Evolutionary conservation across 2,888 invertebrate species (phyloP).

Genomic region (Oxycera nigricornis): DNA sequence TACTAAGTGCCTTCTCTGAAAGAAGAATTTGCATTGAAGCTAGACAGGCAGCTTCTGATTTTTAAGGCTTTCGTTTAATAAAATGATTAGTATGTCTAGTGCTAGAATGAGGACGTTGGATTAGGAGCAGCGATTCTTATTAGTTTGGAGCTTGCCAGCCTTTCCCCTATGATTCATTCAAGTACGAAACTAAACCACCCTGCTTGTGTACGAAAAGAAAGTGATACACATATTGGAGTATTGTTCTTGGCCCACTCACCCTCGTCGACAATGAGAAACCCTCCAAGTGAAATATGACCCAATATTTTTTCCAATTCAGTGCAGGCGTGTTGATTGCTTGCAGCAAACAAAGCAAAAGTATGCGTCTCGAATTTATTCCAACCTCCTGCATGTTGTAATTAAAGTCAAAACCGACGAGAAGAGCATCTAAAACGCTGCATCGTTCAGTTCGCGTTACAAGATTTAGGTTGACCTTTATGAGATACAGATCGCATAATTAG

Average conservation of each 20-base stretch:
- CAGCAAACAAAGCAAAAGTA: constrained; percentile 13
- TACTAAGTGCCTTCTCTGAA: neutral
- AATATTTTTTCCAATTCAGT: constrained; percentile 46
- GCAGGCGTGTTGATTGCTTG: constrained; percentile 35
- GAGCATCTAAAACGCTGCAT: neutral
- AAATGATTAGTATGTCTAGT: neutral
- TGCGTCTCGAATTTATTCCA: constrained; percentile 23
- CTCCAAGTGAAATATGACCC: constrained; percentile 60
- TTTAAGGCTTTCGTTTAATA: neutral
- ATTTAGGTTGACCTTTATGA: constrained; percentile 25
- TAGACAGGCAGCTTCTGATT: neutral
- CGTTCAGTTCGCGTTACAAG: constrained; percentile 13
- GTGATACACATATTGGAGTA: constrained; percentile 14
- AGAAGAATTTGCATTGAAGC: neutral
- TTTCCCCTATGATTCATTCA: neutral
- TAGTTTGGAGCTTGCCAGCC: too few relatives aligned
- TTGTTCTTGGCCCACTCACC: constrained; percentile 35
- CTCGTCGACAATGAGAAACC: constrained; percentile 53
- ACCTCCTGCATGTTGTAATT: neutral
- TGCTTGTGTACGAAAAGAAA: neutral
- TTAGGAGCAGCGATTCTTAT: too few relatives aligned
- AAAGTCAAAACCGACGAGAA: neutral
- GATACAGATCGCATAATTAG: constrained; percentile 32
- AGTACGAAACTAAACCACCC: neutral
- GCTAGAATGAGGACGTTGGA: too few relatives aligned